Percentiles rank a stretch among this genome's conserved stretches.
Evolutionary conservation across 2,797 vertebrate genomes (phyloP).

Genomic region (Cryptoblepharus egeriae): DNA sequence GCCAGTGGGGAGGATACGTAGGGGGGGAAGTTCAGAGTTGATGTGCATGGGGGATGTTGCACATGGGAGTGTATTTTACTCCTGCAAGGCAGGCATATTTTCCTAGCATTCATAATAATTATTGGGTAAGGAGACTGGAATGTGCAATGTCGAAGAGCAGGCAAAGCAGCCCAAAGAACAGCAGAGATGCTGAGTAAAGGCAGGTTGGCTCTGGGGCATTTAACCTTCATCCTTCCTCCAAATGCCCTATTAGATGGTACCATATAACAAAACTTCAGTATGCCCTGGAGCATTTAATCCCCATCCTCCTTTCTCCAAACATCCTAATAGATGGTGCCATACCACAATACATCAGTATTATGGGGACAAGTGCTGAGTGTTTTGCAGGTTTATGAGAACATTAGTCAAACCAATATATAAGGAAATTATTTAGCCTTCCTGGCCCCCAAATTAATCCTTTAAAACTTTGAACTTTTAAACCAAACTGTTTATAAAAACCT

Average conservation of each 20-base stretch:
- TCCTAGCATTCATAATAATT: too few relatives aligned
- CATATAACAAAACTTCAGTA: neutral
- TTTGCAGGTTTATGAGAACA: constrained; percentile 17
- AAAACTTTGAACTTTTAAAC: constrained; percentile 32
- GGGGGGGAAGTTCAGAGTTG: too few relatives aligned
- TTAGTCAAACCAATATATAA: constrained; percentile 12
- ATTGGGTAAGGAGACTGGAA: too few relatives aligned
- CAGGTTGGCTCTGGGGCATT: neutral
- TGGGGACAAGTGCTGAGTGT: neutral
- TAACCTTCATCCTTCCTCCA: neutral
- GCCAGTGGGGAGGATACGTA: too few relatives aligned
- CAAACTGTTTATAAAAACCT: constrained; percentile 5
- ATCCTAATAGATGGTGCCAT: neutral
- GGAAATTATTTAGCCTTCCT: constrained; percentile 14
- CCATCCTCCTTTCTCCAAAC: neutral
- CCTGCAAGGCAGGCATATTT: too few relatives aligned
- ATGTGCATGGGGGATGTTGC: too few relatives aligned
- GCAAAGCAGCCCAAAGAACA: too few relatives aligned
- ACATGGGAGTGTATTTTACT: too few relatives aligned
- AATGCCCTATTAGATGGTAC: neutral
- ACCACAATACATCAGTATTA: neutral
- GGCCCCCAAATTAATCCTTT: constrained; percentile 4
- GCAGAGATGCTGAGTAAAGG: neutral
- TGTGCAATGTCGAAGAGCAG: neutral
- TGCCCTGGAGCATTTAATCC: neutral